Evolutionary conservation across 1,140 invertebrate species (phyloP).

Genomic region (Drosophila orosa): DNA sequence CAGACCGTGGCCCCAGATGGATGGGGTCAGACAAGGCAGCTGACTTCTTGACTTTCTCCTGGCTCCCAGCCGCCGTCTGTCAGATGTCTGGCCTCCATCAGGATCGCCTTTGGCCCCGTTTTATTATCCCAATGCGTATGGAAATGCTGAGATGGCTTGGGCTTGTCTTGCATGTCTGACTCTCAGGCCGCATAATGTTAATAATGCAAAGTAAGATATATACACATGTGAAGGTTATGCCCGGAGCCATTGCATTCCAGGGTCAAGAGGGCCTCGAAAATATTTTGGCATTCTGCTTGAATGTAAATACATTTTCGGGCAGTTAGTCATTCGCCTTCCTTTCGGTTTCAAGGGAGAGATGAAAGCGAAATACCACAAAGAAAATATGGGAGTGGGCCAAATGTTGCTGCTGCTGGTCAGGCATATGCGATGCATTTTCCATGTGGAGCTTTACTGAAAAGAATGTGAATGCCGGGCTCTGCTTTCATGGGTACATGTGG

Average conservation of each 20-base stretch:
- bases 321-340: conserved; percentile 6
- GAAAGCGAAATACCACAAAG: conserved; percentile 32
- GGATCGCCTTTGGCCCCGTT: conserved; percentile 15
- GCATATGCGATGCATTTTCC: conserved; percentile 30
- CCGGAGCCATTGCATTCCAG: conserved; percentile 28
- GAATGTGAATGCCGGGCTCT: conserved; percentile 18
- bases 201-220: conserved; percentile 41
- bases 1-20: conserved; percentile 17
- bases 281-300: conserved; percentile 23
- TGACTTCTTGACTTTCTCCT: conserved; percentile 35
- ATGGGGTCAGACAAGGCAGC: conserved; percentile 9
- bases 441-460: conserved; percentile 11
- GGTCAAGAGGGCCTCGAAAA: conserved; percentile 23
- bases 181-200: conserved; percentile 34
- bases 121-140: conserved; percentile 50
- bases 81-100: conserved; percentile 41
- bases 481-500: conserved; percentile 9
- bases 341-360: conserved; percentile 4
- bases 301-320: conserved; percentile 38
- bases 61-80: conserved; percentile 11
- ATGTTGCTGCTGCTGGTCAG: conserved; percentile 20
- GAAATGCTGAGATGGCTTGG: conserved; percentile 29
- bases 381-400: conserved; percentile 9
- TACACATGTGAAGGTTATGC: conserved; percentile 24
- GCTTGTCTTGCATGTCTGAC: conserved; percentile 33